phyloP scores from a whole-genome alignment of 2,888 invertebrate species.

The Hyposoter dolosus region DNA sequence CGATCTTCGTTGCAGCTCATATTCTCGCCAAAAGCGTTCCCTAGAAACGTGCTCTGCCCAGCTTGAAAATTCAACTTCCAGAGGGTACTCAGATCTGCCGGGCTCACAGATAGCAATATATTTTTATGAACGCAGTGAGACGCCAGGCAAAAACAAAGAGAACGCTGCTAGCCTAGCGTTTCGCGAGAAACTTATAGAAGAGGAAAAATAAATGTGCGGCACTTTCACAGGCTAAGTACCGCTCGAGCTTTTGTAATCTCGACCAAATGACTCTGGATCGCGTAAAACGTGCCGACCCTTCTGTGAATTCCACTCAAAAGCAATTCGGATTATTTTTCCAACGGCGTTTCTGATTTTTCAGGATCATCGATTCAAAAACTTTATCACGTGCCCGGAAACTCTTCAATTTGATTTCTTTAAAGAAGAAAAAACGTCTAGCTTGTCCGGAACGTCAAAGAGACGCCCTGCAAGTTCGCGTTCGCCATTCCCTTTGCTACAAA shows the following conservation, averaged over 20 bases:
- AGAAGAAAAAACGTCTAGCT: background rate
- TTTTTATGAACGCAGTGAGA: slow-evolving; percentile 52
- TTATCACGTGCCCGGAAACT: background rate
- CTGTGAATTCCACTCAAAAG: background rate
- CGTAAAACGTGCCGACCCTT: slow-evolving; percentile 13
- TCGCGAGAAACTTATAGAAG: background rate
- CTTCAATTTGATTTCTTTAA: background rate
- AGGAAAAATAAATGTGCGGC: slow-evolving; percentile 7
- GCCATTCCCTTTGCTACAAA: slow-evolving; percentile 1
- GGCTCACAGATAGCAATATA: slow-evolving; percentile 45
- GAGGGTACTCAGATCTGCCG: slow-evolving; percentile 24
- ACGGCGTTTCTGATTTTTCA: background rate
- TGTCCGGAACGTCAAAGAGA: background rate
- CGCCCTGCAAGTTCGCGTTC: background rate
- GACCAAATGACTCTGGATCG: slow-evolving; percentile 10
- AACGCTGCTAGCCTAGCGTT: slow-evolving; percentile 6
- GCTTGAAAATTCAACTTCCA: slow-evolving; percentile 15
- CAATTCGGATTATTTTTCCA: slow-evolving; percentile 1
- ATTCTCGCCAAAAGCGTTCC: slow-evolving; percentile 33
- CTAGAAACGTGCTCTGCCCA: slow-evolving; percentile 24
- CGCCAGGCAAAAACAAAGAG: slow-evolving; percentile 8
- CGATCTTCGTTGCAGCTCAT: slow-evolving; percentile 55
- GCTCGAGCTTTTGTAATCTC: slow-evolving; percentile 50
- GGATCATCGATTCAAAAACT: background rate
- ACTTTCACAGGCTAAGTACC: slow-evolving; percentile 19